A percentile compares a stretch with the other conserved stretches of the same genome.
These are phyloP conservation scores for Eulemur coronatus DNA, from an alignment of 2,797 vertebrate species.

Conservation along the genomic window DNA sequence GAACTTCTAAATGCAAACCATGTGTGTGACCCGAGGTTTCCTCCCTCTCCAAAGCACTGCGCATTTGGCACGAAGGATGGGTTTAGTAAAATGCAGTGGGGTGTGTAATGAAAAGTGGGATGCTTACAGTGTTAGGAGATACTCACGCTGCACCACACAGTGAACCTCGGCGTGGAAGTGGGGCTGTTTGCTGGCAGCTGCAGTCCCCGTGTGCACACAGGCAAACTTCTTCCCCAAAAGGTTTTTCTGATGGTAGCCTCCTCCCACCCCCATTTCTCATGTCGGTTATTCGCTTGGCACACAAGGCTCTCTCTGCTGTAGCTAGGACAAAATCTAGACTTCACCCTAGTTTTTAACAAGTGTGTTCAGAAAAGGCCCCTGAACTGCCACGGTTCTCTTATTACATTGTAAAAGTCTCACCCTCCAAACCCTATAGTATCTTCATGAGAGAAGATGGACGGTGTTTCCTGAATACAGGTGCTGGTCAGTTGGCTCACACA, in stretches of 20 bases:
- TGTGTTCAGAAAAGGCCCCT: background rate
- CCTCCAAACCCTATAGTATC: background rate
- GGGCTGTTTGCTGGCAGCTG: background rate
- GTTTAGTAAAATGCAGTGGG: constrained; percentile 35
- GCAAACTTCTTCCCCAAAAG: background rate
- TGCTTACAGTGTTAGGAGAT: background rate
- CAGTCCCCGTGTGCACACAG: background rate
- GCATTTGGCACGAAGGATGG: constrained; percentile 33
- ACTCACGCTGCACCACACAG: background rate
- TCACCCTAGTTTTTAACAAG: background rate
- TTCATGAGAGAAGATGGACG: background rate
- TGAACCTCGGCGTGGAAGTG: background rate
- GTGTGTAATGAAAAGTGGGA: constrained; percentile 32
- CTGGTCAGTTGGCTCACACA: background rate
- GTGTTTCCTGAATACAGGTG: background rate
- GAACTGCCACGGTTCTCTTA: background rate
- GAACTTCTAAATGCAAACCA: constrained; percentile 71
- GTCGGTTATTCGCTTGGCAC: background rate
- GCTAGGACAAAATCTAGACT: background rate
- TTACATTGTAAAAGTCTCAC: background rate
- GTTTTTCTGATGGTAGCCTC: background rate
- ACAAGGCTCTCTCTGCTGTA: background rate
- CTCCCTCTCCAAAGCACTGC: constrained; percentile 6
- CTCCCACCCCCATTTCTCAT: background rate
- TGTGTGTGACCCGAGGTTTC: constrained; percentile 61